Base-by-base conservation (phyloP, 2,113 vertebrate species). In the Charadrius vociferus region DNA sequence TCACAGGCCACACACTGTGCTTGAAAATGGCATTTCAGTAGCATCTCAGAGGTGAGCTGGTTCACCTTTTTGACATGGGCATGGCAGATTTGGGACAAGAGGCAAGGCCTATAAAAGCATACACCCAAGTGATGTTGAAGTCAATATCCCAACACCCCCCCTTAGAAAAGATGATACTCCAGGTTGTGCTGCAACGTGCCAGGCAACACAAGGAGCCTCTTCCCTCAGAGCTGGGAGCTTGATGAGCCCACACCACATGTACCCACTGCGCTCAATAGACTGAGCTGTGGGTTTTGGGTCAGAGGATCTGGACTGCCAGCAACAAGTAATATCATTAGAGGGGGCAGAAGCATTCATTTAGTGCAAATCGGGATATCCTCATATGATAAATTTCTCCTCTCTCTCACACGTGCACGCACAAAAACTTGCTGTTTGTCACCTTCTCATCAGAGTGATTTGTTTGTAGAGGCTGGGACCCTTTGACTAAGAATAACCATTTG, bases 111-210 rank as follows among this genome's bases (percentile, higher is more conserved):
- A 21, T 37, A 56, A 81, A 34, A 14, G 39, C 26, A 29, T 12
- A 62, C 21, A 71, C 12, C 7, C 17, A n/a, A 36, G 23, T 6
- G 14, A 68, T 3, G 2, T 29, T 43, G 37, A 50, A 83, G 29
- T 26, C 62, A 82, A 19, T 7, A 63, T 1, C 30, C 8, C 32
- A 4, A 66, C 39, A 67, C 2, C 5, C 41, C 29, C 4, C 4
- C 10, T 47, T 23, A 16, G 20, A 68, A 94, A 71, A 68, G 29
- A 52, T 1, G 4, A 47, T 10, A 26, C 15, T 50, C 14, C 3
- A 8, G 30, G 39, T 36, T 49, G 27, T 1, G 5, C 36, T 77
- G 39, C 21, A 36, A 63, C 0, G 0, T 18, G 34, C 39, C 66
- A 75, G 39, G 18, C 43, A 81, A 50, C 1, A 6, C 41, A 32